Percentiles rank a stretch among this genome's conserved stretches.
Conservation (phyloP, 2,888 invertebrate species). For the Hirtodrosophila alboralis region DNA sequence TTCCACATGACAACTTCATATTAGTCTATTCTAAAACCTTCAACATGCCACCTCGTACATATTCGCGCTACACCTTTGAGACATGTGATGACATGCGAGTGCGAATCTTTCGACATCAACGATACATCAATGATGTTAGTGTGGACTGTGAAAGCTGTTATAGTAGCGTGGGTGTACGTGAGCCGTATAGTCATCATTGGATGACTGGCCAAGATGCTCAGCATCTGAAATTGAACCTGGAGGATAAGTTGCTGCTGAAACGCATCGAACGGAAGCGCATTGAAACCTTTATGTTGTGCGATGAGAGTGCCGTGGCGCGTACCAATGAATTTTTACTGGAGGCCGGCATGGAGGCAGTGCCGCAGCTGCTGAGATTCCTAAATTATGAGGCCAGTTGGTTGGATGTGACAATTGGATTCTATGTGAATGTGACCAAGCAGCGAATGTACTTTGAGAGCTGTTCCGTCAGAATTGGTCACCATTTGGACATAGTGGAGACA, state of each 20-base stretch:
- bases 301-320: conserved; percentile 42
- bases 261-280: conserved; percentile 53
- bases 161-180: conserved; percentile 28
- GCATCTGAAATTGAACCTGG: conserved; percentile 26
- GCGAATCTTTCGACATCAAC: conserved; percentile 42
- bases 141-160: conserved; percentile 50
- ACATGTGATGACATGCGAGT: conserved; percentile 12
- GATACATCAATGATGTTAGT: conserved; percentile 13
- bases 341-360: conserved; percentile 59
- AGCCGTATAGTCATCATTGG: conserved; percentile 62
- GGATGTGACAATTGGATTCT: conserved; percentile 58
- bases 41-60: conserved; percentile 31
- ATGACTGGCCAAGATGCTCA: conserved; percentile 6
- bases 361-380: conserved; percentile 58
- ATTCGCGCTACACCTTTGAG: conserved; percentile 48
- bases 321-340: conserved; percentile 58
- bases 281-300: conserved; percentile 67
- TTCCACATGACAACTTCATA: neutral
- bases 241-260: conserved; percentile 43
- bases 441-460: conserved; percentile 55
- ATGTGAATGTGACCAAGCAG: conserved; percentile 48
- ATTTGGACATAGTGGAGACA: conserved; percentile 61
- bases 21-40: conserved; percentile 8
- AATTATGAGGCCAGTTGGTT: conserved; percentile 41
- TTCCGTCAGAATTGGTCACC: conserved; percentile 51